Base-by-base conservation (phyloP, 2,113 vertebrate species). In the Sinocyclocheilus grahami region DNA sequence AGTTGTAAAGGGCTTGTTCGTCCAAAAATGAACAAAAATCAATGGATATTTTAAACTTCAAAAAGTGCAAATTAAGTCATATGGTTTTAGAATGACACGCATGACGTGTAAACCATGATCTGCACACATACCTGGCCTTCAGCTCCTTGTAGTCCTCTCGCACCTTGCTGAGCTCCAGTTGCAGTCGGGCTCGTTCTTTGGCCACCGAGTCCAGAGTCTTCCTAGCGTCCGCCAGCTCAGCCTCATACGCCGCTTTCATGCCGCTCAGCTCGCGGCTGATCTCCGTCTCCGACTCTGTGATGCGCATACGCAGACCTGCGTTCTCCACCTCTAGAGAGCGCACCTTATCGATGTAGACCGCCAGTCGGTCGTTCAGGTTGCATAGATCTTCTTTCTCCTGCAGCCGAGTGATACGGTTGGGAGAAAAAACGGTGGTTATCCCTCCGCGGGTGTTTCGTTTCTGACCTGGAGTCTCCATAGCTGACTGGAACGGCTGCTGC, bases 331-430 rank as follows among this genome's bases (percentile, higher is more conserved):
- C 98, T 95, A 99, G 92, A 1, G 97, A 98, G 85, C 98, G 97
- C 93, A 99, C 97, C 87, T 98, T 98, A 89, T 99, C 98, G 79
- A 99, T 99, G 94, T 99, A 99, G 72, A 97, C 90, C 0, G 98
- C 98, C 95, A 99, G 89, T 3, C 98, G 97, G 91, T 99, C 98
- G 0, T 99, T 99, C 85, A 99, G 97, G 94, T 99, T 98, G 92
- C 96, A 94, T 89, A 99, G 93, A n/a, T 99, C 98, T 85, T 99
- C 97, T 92, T 99, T 99, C 95, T 99, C 98, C 95, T 99, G 98
- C 90, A 98, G 90, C 6, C 98, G 95, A 14, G 97, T 97, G 95
- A 99, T 98, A 46, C 98, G 97, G 48, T 96, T 94, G 0, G 98
- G 98, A 0, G 97, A 98, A 84, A 95, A 76, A 3, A 92, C 13